A percentile compares a stretch with the other conserved stretches of the same genome.
These are phyloP conservation scores for Marcusenius ussheri DNA, from an alignment of 2,113 vertebrate species.

Conservation along the genomic window DNA sequence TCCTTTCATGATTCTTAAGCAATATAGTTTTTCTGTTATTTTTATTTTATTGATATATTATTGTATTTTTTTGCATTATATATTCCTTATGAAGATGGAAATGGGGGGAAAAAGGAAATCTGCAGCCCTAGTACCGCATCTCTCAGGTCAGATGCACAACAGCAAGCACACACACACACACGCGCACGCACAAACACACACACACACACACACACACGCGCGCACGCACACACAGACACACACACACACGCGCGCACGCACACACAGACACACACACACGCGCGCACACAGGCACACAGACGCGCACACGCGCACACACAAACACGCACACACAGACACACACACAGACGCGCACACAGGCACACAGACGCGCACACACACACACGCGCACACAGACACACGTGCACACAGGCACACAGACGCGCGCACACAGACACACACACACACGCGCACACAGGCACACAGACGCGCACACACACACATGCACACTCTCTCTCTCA, in stretches of 20 bases:
- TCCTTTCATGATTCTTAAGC: neutral
- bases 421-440: neutral
- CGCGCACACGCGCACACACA: too few species aligned
- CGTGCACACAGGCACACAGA: too few species aligned
- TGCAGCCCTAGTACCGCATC: neutral
- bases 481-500: neutral
- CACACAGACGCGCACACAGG: neutral
- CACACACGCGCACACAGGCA: neutral
- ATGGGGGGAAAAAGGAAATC: neutral
- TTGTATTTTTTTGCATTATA: neutral
- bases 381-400: too few species aligned
- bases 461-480: too few species aligned
- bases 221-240: neutral
- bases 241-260: neutral
- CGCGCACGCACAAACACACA: too few species aligned
- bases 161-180: neutral
- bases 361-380: neutral
- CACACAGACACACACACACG: too few species aligned
- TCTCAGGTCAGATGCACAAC: neutral
- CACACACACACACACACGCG: neutral
- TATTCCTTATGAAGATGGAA: neutral
- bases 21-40: neutral
- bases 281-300: too few species aligned
- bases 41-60: neutral
- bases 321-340: too few species aligned